Percentiles rank a stretch among this genome's conserved stretches.
These are phyloP conservation scores for Alaudala cheleensis DNA, from an alignment of 2,113 vertebrate species.

Conservation along the genomic window DNA sequence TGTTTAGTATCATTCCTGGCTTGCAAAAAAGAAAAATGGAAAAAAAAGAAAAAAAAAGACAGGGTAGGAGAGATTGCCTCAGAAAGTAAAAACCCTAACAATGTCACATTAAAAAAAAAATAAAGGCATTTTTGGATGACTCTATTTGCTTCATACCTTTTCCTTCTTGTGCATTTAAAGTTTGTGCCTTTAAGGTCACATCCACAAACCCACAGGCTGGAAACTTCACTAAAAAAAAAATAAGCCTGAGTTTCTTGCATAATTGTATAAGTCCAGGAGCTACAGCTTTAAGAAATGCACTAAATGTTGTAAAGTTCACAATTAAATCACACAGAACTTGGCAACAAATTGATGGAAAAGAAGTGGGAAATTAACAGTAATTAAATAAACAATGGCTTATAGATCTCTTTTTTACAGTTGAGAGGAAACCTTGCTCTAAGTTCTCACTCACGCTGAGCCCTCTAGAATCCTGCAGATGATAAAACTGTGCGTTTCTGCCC, in stretches of 20 bases:
- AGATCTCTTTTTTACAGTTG: background rate
- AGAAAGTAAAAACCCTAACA: background rate
- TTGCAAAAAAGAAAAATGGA: background rate
- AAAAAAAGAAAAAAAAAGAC: rapidly evolving
- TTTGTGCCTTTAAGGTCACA: background rate
- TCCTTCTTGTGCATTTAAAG: background rate
- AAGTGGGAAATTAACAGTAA: background rate
- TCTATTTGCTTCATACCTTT: background rate
- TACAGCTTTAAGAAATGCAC: constrained; percentile 27
- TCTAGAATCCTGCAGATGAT: background rate
- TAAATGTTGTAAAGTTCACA: background rate
- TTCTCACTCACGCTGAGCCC: background rate
- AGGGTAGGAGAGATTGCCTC: background rate
- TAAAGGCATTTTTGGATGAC: background rate
- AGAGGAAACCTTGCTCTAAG: background rate
- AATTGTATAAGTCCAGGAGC: background rate
- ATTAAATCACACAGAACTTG: background rate
- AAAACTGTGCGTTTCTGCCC: constrained; percentile 1
- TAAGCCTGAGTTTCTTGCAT: background rate
- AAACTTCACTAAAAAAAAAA: background rate
- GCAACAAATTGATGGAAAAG: background rate
- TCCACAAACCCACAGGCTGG: background rate
- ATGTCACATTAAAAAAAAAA: background rate
- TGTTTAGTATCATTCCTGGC: background rate
- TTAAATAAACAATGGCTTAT: background rate